Evolutionary conservation across 2,888 invertebrate species (phyloP), one percentile per base, ranked within the genome.

Genomic region (Fragum whitleyi): DNA sequence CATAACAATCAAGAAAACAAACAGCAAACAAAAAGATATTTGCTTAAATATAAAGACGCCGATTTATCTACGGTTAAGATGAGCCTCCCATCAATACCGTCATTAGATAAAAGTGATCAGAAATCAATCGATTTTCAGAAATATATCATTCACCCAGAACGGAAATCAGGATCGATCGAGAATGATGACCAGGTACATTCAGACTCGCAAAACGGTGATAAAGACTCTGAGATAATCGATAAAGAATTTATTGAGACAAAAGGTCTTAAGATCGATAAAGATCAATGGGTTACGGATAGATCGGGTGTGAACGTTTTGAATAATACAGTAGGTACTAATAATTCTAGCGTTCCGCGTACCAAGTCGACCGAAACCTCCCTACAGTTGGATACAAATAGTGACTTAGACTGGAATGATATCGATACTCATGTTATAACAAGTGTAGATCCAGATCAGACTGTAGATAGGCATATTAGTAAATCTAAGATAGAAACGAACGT

Each of bases 131-230:
- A 85, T 78, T 85, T 85, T 61, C 76, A 81, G 59, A 85, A 83
- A 62, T 85, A 85, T 65, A 85, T 85, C 29, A 85, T 85, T 74
- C 75, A 85, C n/a, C 39, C 76, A 14, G 85, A 85, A 47, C 32
- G 42, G 11, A 75, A 65, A 26, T 57, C 61, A 42, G 42, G 16
- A 21, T 32, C 42, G 36, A 65, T 65, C n/a, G 21, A 74, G 26
- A 7, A 19, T 53, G 23, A 2, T 26, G 42, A 65, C 23, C 39
- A 65, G 23, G 65, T 42, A 21, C 21, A 16, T 0, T 26, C 65
- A 39, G 23, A 5, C 2, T 67, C 74, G 55, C 74, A 65, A 74
- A 74, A 19, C 28, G 65, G 36, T 23, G 29, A 74, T 67, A 74
- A 65, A 74, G 74, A 67, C 65, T 32, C 36, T 16, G 21, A 1